These are phyloP conservation scores for Thermophis baileyi DNA, from an alignment of 2,113 vertebrate species.

Conservation along the genomic window DNA sequence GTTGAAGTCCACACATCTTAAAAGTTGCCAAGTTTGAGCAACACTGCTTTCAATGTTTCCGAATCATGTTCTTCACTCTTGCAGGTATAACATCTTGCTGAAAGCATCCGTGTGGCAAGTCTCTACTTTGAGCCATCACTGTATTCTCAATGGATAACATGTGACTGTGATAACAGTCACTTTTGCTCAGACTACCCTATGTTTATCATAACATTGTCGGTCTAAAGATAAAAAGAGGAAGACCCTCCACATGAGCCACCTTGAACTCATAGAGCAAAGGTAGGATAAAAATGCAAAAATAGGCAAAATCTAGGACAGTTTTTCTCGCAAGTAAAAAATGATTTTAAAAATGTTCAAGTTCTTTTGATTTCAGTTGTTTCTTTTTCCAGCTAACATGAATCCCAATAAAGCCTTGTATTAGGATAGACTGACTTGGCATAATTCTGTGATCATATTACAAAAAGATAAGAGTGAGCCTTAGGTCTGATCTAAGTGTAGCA, in stretches of 20 bases:
- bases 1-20: not conserved
- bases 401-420: not conserved
- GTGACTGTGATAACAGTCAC: too few species aligned
- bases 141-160: not conserved
- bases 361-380: not conserved
- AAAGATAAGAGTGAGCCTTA: not conserved
- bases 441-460: not conserved
- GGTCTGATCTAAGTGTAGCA: too few species aligned
- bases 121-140: not conserved
- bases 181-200: not conserved
- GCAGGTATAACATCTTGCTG: not conserved
- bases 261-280: not conserved
- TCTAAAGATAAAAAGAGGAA: not conserved
- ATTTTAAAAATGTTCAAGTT: not conserved
- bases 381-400: not conserved
- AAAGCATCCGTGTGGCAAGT: not conserved
- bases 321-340: not conserved
- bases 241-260: not conserved
- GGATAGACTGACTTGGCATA: not conserved
- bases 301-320: not conserved
- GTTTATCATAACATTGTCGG: not conserved
- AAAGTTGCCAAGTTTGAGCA: not conserved
- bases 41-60: too few species aligned
- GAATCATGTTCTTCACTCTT: too few species aligned
- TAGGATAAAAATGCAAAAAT: not conserved